Base-by-base conservation (phyloP, 1,140 invertebrate species). In the Drosophila virilis region DNA sequence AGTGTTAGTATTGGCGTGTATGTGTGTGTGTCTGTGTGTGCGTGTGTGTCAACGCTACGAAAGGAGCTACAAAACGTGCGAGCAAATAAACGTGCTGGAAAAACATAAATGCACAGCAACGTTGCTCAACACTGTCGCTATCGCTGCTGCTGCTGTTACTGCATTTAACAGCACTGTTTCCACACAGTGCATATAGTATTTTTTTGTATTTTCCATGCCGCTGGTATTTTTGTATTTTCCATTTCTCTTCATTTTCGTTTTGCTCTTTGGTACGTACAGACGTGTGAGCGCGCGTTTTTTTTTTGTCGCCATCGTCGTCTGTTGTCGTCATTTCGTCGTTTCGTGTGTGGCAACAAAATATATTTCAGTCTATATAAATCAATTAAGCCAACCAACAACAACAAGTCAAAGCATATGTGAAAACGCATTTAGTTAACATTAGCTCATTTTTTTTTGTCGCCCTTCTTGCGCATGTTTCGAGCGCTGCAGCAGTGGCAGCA, bases 181-280 rank as follows among this genome's bases (percentile, higher is more conserved):
- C 22, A n/a, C 13, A 33, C 32, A 54, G 12, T 45, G n/a, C 13
- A 9, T 66, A 22, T 45, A 37, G 69, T 73, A 67, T 73, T 68
- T 73, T 59, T 32, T 52, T n/a, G 40, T 52, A 54, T 67, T 73
- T 73, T 46, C 8, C 22, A 67, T 51, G 17, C 17, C 48, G 37
- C 52, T 70, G 66, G 66, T 69, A 74, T 74, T 74, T 74, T 74
- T 55, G 65, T 74, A 74, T 69, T 74, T 69, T 74, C 50, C 51
- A 74, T 69, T 61, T 60, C 65, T 74, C 71, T 69, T 74, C 71
- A 74, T 69, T 74, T 74, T 74, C 71, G 71, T 74, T 74, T 74
- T 74, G 71, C 71, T 74, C 71, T 74, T 69, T 74, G 71, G 42
- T 74, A 60, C 71, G 71, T 68, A 35, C 65, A 61, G 71, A 69